These are phyloP conservation scores for Clusia tigrina DNA, from an alignment of 2,888 invertebrate genomes.

Conservation along the genomic window DNA sequence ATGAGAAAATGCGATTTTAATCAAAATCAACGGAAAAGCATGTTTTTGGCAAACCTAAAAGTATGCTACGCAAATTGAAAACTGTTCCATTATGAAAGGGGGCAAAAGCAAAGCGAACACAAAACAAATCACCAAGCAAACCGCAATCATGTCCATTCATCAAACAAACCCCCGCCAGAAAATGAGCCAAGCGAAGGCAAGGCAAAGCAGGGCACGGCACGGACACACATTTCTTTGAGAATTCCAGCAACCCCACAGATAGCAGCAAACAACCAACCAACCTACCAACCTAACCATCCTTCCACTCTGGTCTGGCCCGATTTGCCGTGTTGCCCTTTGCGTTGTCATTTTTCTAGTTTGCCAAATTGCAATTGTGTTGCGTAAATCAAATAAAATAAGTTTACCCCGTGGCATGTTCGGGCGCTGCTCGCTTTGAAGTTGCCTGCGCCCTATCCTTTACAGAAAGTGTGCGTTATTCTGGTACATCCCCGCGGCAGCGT, in stretches of 20 bases:
- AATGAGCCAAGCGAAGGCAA: background rate
- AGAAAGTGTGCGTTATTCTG: background rate
- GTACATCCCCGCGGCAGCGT: background rate
- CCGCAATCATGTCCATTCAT: slow-evolving; percentile 17
- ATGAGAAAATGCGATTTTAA: slow-evolving; percentile 16
- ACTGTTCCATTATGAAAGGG: slow-evolving; percentile 6
- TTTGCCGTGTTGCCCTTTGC: background rate
- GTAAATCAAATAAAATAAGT: slow-evolving; percentile 41
- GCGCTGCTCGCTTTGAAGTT: background rate
- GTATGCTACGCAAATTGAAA: slow-evolving; percentile 47
- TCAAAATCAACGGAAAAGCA: slow-evolving; percentile 15
- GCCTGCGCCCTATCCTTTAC: background rate
- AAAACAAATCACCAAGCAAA: slow-evolving; percentile 27
- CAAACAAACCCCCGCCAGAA: background rate
- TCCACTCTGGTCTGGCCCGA: background rate
- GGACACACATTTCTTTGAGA: background rate
- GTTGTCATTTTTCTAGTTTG: slow-evolving; percentile 22
- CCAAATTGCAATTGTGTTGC: slow-evolving; percentile 38
- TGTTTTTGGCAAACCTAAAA: slow-evolving; percentile 30
- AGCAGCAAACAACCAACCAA: slow-evolving; percentile 1
- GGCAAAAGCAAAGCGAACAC: background rate
- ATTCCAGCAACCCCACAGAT: background rate
- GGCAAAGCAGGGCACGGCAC: no score
- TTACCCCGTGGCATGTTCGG: slow-evolving; percentile 15
- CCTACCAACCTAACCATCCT: background rate